Base-by-base conservation (phyloP, 1,140 invertebrate species). In the Heterodera carotae region DNA sequence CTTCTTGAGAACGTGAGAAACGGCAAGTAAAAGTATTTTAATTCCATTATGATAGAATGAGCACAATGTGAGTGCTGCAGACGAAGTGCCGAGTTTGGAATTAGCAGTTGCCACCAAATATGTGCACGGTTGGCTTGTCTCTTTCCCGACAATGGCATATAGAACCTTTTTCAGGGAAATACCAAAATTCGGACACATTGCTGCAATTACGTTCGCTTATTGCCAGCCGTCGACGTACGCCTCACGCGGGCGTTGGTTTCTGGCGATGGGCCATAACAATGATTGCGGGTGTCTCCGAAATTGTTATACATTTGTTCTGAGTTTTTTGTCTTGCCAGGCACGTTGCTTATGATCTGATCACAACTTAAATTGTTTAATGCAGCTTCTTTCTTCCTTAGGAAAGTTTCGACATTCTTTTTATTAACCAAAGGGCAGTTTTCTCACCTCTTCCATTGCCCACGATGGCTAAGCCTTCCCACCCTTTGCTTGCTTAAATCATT, bases 21-120 rank as follows among this genome's bases (percentile, higher is more conserved):
- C 34, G 29, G 77, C 18, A 69, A 29, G n/a, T 22, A 7, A 48
- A 12, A 83, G 33, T 81, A 27, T 25, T 25, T 69, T 36, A 48
- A 59, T 36, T 71, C 10, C 2, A 33, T 60, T 6, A 66, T 74
- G 80, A 22, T 36, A 83, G 82, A 36, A 27, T n/a, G 75, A 83
- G 27, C 71, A 53, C 6, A 76, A 48, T 64, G 71, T 76, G 12
- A 53, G 77, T 10, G 66, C 82, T 36, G 62, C 76, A 15, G 69
- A 80, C 34, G 74, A 56, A 18, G 69, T 34, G 18, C 85, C 79
- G 48, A 81, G 62, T 60, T 66, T 86, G 25, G 85, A 86, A 69
- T 60, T 86, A 10, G 81, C 83, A n/a, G 86, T 87, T 1, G 85
- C 85, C 2, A 85, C 86, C n/a, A 85, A 86, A 71, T 81, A 87